A percentile compares a stretch with the other conserved stretches of the same genome.
These are phyloP conservation scores for Rhagonycha fulva DNA, from an alignment of 2,888 invertebrate genomes.

Conservation along the genomic window DNA sequence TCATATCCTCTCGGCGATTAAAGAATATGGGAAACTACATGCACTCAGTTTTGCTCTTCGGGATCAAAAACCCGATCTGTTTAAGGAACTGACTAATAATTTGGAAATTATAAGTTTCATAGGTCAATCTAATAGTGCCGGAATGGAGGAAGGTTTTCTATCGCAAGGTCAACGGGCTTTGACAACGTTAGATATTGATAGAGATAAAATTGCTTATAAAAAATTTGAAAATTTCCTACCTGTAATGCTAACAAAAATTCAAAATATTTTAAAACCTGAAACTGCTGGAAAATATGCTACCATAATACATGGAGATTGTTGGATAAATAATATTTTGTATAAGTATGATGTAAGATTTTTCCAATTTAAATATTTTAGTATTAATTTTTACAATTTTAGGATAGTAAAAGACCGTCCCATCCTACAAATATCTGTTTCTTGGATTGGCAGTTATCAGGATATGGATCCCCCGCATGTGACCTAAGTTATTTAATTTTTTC, in stretches of 20 bases:
- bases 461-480: slow-evolving; percentile 42
- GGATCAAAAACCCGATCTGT: slow-evolving; percentile 32
- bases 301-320: slow-evolving; percentile 38
- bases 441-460: slow-evolving; percentile 40
- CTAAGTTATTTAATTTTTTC: slow-evolving; percentile 45
- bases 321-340: slow-evolving; percentile 36
- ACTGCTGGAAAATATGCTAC: slow-evolving; percentile 33
- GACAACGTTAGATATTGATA: slow-evolving; percentile 17
- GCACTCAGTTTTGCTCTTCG: slow-evolving; percentile 40
- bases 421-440: slow-evolving; percentile 39
- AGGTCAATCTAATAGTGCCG: background rate
- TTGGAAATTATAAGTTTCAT: slow-evolving; percentile 27
- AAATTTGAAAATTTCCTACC: slow-evolving; percentile 25
- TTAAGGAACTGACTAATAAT: slow-evolving; percentile 25
- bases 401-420: slow-evolving; percentile 15
- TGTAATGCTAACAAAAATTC: slow-evolving; percentile 3
- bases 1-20: slow-evolving; percentile 37
- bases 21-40: slow-evolving; percentile 40
- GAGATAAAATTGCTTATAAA: slow-evolving; percentile 20
- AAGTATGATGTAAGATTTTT: slow-evolving; percentile 24
- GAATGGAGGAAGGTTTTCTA: background rate
- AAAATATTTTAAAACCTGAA: slow-evolving; percentile 7
- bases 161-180: slow-evolving; percentile 14
- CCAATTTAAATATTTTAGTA: background rate
- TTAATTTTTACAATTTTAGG: slow-evolving; percentile 6